phyloP scores from a whole-genome alignment of 2,888 invertebrate genomes.

The Aricia artaxerxes region DNA sequence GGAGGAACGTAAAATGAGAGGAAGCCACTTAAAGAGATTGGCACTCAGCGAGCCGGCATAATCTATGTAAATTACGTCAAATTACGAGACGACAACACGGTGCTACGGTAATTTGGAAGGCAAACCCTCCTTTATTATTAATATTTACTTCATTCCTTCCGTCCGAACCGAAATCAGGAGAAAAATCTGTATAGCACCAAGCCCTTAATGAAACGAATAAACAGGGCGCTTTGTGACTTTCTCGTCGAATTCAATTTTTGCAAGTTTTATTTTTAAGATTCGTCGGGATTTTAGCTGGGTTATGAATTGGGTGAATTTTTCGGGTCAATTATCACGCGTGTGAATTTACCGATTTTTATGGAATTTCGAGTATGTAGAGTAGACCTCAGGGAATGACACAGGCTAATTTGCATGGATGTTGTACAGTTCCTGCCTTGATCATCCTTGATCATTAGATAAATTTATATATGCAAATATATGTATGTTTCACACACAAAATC shows the following conservation, averaged over 20 bases:
- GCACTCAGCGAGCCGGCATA: constrained; percentile 79
- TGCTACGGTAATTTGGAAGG: constrained; percentile 73
- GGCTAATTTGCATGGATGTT: not conserved
- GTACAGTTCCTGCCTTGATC: too few species aligned
- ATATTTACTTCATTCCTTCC: constrained; percentile 76
- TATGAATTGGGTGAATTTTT: not conserved
- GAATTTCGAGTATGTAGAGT: not conserved
- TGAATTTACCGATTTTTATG: not conserved
- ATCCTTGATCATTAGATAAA: too few species aligned
- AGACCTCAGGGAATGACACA: not conserved
- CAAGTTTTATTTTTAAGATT: not conserved
- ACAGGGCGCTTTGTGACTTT: constrained; percentile 37
- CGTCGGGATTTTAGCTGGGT: not conserved
- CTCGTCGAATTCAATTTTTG: not conserved
- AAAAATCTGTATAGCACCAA: constrained; percentile 61
- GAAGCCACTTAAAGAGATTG: constrained; percentile 80
- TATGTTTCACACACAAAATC: too few species aligned
- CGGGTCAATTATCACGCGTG: not conserved
- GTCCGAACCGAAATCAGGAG: constrained; percentile 59
- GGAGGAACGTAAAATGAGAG: constrained; percentile 74
- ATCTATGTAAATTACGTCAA: constrained; percentile 80
- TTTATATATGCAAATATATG: too few species aligned
- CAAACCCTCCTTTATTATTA: constrained; percentile 79
- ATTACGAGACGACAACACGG: constrained; percentile 79
- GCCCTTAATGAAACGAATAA: constrained; percentile 68